phyloP scores from a whole-genome alignment of 1,140 invertebrate genomes.

The Sarcophaga peregrina region DNA sequence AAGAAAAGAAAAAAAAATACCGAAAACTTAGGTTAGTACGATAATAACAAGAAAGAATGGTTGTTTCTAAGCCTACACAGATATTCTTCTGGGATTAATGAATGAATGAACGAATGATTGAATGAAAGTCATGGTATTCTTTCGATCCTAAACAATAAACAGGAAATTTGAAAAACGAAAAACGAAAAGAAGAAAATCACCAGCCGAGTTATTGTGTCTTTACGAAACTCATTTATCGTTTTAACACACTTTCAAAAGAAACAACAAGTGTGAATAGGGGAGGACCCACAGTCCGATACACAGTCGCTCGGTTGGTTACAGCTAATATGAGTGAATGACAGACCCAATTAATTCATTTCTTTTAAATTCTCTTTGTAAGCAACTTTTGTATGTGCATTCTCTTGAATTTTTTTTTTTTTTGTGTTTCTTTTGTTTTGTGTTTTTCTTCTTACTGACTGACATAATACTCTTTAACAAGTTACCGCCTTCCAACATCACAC shows the following conservation, averaged over 20 bases:
- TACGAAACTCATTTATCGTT: conserved; percentile 14
- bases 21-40: not conserved
- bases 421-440: not conserved
- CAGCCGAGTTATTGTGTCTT: conserved; percentile 8
- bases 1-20: conserved; percentile 62
- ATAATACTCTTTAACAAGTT: conserved; percentile 38
- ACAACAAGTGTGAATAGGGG: conserved; percentile 30
- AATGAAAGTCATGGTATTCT: not conserved
- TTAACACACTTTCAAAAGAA: not conserved
- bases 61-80: not conserved
- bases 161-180: conserved; percentile 20
- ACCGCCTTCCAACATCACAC: not conserved
- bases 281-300: not conserved
- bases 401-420: not conserved
- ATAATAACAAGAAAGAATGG: not conserved
- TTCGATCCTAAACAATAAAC: not conserved
- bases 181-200: not conserved
- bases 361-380: not conserved
- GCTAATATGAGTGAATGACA: not conserved
- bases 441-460: not conserved
- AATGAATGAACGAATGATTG: not conserved
- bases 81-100: not conserved
- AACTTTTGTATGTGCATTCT: not conserved
- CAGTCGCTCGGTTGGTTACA: not conserved
- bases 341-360: not conserved